A percentile compares a stretch with the other conserved stretches of the same genome.
phyloP scores from a whole-genome alignment of 2,797 vertebrate species.

The Microctenopoma lineatum region DNA sequence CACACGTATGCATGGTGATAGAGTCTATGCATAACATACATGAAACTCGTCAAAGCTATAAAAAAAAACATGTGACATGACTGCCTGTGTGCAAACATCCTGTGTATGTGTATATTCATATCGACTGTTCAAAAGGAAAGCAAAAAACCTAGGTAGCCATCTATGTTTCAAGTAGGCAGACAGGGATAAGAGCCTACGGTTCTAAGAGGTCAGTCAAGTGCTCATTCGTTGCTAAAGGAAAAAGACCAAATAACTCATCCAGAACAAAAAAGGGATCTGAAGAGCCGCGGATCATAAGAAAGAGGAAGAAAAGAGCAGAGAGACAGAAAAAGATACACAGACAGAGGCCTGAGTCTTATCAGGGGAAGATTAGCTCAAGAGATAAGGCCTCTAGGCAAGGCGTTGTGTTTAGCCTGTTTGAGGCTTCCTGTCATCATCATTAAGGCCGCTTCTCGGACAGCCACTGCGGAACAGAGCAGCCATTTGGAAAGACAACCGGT shows the following conservation, averaged over 20 bases:
- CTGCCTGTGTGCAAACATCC: neutral
- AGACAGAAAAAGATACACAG: constrained; percentile 63
- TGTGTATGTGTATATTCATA: neutral
- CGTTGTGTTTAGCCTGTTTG: constrained; percentile 73
- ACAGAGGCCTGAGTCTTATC: constrained; percentile 73
- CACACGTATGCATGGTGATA: constrained; percentile 15
- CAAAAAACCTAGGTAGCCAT: constrained; percentile 15
- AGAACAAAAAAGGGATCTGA: constrained; percentile 46
- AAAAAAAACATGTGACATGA: neutral
- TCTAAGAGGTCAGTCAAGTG: constrained; percentile 53
- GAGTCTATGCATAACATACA: constrained; percentile 11
- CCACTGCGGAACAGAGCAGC: constrained; percentile 70
- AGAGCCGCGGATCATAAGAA: constrained; percentile 53
- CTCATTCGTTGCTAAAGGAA: constrained; percentile 25
- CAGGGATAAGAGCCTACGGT: constrained; percentile 38
- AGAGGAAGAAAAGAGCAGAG: constrained; percentile 61
- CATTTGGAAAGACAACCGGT: constrained; percentile 72
- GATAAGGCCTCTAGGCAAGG: constrained; percentile 78
- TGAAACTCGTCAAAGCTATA: constrained; percentile 1
- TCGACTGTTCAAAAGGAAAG: constrained; percentile 15
- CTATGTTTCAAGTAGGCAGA: constrained; percentile 38
- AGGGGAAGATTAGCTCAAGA: constrained; percentile 68
- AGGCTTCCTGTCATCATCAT: constrained; percentile 84
- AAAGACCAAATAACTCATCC: constrained; percentile 50
- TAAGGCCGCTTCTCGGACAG: constrained; percentile 69